phyloP scores from a whole-genome alignment of 1,140 invertebrate genomes.

The Stenopsyche tienmushanensis region DNA sequence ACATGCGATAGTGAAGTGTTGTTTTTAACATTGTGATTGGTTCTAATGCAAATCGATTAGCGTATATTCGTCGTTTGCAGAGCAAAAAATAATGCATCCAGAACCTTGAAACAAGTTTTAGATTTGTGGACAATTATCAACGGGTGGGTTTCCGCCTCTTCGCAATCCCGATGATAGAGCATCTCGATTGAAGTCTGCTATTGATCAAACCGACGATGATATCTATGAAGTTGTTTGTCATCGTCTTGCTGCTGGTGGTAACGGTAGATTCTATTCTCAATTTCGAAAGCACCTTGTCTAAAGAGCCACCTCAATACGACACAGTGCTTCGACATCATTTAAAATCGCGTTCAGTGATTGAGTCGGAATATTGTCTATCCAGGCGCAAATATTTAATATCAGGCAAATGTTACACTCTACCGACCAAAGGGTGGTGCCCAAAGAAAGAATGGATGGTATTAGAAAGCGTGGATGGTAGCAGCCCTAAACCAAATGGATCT shows the following conservation, averaged over 20 bases:
- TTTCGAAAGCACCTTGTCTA: neutral
- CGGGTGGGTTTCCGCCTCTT: no score
- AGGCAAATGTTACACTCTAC: neutral
- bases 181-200: neutral
- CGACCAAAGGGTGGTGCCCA: neutral
- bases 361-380: no score
- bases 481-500: neutral
- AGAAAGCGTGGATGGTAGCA: neutral
- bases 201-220: neutral
- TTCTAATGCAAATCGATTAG: neutral
- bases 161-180: no score
- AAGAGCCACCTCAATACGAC: neutral
- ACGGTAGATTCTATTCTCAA: neutral
- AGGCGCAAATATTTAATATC: neutral
- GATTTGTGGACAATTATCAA: no score
- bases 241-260: neutral
- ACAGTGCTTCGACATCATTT: no score
- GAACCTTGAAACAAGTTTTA: no score
- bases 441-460: neutral
- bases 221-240: neutral
- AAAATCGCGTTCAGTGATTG: no score
- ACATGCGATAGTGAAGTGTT: neutral
- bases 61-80: no score
- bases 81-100: no score
- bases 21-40: neutral